phyloP scores from a whole-genome alignment of 2,113 vertebrate species.

The Mystacornis crossleyi region DNA sequence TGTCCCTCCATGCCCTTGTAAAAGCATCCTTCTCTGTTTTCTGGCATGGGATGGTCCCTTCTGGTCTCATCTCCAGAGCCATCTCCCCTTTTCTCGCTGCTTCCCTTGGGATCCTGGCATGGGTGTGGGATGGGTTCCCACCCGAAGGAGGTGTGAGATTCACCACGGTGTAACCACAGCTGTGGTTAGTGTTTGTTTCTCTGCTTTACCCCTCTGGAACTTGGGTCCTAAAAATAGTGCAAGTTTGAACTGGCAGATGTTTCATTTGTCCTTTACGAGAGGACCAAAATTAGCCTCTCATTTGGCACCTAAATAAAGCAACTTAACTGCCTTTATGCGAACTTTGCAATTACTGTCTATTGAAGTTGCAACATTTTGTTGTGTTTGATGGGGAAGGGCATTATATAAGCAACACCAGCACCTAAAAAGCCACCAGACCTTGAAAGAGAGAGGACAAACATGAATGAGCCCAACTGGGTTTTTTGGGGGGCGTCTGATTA shows the following conservation, averaged over 20 bases:
- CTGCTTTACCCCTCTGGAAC: slow-evolving; percentile 39
- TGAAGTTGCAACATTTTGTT: slow-evolving; percentile 24
- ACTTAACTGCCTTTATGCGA: slow-evolving; percentile 55
- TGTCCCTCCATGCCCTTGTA: not conserved
- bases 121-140: not conserved
- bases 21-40: not conserved
- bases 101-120: not conserved
- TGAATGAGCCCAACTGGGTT: not conserved
- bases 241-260: slow-evolving; percentile 76
- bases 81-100: not conserved
- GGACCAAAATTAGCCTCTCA: slow-evolving; percentile 77
- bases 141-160: not conserved
- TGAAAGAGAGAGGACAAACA: not conserved
- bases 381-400: not conserved
- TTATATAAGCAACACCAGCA: not conserved
- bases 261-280: slow-evolving; percentile 73
- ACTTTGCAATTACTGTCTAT: slow-evolving; percentile 65
- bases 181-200: not conserved
- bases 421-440: slow-evolving; percentile 11
- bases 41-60: not conserved
- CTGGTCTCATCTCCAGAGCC: not conserved
- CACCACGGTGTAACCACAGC: not conserved
- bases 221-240: slow-evolving; percentile 72
- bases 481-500: not conserved
- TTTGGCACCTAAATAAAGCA: slow-evolving; percentile 78